phyloP scores from a whole-genome alignment of 2,797 vertebrate species.

The Macroramphosus scolopax region DNA sequence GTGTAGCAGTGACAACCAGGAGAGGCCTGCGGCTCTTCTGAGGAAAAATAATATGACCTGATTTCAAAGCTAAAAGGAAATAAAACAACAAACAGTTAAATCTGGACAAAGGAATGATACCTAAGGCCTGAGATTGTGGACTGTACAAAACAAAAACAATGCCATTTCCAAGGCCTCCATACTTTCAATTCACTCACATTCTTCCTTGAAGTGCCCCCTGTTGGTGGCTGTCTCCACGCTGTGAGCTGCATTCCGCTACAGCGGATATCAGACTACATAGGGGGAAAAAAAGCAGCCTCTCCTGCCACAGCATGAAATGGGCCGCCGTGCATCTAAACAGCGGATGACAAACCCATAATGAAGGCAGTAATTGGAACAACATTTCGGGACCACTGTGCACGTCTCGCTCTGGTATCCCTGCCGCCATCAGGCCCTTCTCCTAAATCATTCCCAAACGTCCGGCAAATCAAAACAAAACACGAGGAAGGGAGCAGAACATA shows the following conservation, averaged over 20 bases:
- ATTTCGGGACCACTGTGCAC: conserved; percentile 67
- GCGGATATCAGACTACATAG: conserved; percentile 61
- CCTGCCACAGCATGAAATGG: conserved; percentile 72
- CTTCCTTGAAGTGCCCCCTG: conserved; percentile 42
- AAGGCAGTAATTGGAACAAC: conserved; percentile 82
- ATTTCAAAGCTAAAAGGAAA: conserved; percentile 19
- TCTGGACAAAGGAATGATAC: too few relatives aligned
- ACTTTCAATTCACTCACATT: conserved; percentile 20
- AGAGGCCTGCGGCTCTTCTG: conserved; percentile 20
- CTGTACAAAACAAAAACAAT: too few relatives aligned
- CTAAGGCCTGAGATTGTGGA: too few relatives aligned
- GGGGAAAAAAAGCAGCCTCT: conserved; percentile 63
- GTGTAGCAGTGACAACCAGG: conserved; percentile 37
- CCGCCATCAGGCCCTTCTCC: conserved; percentile 69
- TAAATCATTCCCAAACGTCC: conserved; percentile 81
- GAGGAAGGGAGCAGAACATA: conserved; percentile 63
- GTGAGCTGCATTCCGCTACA: conserved; percentile 44
- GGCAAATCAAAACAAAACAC: conserved; percentile 78
- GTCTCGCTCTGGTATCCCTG: conserved; percentile 69
- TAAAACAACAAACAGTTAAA: too few relatives aligned
- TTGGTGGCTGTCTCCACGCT: conserved; percentile 42
- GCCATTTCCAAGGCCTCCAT: too few relatives aligned
- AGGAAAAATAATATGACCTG: conserved; percentile 30
- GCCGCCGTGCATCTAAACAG: conserved; percentile 59
- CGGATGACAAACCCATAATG: conserved; percentile 75